Base-by-base conservation (phyloP, 2,113 vertebrate species). In the Nipponia nippon region DNA sequence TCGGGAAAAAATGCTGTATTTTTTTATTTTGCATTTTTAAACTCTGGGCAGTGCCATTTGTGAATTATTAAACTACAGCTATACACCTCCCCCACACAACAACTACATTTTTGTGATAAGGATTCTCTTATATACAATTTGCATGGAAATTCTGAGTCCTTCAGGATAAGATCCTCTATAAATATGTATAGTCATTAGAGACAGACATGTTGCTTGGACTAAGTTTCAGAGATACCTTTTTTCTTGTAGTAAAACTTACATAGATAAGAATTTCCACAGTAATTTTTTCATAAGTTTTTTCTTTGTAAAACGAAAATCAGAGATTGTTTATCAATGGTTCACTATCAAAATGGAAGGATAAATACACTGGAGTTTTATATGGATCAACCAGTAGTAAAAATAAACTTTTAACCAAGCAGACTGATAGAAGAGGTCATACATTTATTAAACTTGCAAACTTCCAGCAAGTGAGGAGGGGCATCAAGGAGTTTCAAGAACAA, bases 1-100 rank as follows among this genome's bases (percentile, higher is more conserved):
- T 2, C 18, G 5, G 6, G 4, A 7, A 56, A 84, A 84, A 53
- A 46, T 38, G 1, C 1, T 47, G 16, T 8, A 0, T 16, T 75
- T 46, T 42, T 20, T 63, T 16, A 63, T 53, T 77, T 73, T 75
- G 3, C 5, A 25, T 88, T 93, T 87, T 59, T 50, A 76, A 82
- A 16, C 3, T 42, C 13, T 53, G 22, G 5, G 6, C 76, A 75
- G 47, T 38, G 22, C 9, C 36, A 56, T 5, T 36, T 76, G 23
- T 32, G 29, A 78, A 44, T 46, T 44, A 76, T 29, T 94, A 50
- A 79, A 49, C 21, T 42, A 61, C 14, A 91, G 6, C 9, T 67
- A 40, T 42, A 46, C 40, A 42, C 0, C 0, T 6, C 2, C 7
- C 75, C 16, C 50, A 71, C 62, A 21, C 5, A 81, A 29, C 16